These are phyloP conservation scores for Protomyctophum bolini DNA, from an alignment of 2,113 vertebrate genomes.

Conservation along the genomic window DNA sequence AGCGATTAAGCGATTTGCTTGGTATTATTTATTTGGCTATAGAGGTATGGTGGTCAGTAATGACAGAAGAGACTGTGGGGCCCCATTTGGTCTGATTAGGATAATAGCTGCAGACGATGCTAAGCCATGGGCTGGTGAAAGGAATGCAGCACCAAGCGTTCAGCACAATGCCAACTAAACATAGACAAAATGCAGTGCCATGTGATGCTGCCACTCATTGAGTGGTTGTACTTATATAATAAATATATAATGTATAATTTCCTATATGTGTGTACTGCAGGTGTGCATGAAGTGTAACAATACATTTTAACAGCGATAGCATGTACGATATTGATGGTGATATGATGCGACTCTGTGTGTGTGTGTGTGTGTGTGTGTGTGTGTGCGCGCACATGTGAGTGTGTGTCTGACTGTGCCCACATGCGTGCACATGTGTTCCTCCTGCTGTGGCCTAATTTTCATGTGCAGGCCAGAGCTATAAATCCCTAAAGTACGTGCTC, in stretches of 20 bases:
- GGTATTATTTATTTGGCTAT: constrained; percentile 8
- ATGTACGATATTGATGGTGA: too few species aligned
- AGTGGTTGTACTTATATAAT: constrained; percentile 1
- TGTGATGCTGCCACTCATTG: constrained; percentile 62
- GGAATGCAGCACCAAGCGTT: constrained; percentile 56
- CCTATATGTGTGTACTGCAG: constrained; percentile 1
- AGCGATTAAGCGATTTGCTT: neutral
- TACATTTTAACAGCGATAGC: too few species aligned
- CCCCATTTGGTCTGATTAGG: constrained; percentile 55
- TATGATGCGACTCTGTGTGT: too few species aligned
- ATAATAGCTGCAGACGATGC: constrained; percentile 63
- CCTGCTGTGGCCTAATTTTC: too few species aligned
- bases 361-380: too few species aligned
- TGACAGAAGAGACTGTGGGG: constrained; percentile 23
- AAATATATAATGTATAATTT: too few species aligned
- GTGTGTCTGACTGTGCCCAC: too few species aligned
- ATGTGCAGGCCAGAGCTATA: too few species aligned
- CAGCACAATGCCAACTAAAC: constrained; percentile 56
- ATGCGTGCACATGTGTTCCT: too few species aligned
- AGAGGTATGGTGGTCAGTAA: neutral
- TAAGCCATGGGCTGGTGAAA: constrained; percentile 63
- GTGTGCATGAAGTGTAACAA: neutral
- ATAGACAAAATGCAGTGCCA: constrained; percentile 57
- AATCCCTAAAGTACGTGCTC: too few species aligned
- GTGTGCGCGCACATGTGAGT: too few species aligned